Conservation (phyloP, 2,888 invertebrate genomes). For the Leucophenga montana region DNA sequence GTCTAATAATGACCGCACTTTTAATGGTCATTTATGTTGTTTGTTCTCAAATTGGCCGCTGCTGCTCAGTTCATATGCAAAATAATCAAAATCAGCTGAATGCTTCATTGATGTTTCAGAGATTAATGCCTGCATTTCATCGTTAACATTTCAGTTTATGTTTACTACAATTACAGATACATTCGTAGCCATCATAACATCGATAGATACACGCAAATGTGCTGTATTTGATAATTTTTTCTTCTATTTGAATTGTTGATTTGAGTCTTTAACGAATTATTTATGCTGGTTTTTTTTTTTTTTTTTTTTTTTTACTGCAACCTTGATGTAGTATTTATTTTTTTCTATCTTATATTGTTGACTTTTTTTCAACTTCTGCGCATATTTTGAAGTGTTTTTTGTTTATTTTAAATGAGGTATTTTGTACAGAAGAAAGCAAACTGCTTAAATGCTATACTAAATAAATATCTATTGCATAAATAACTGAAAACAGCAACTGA, state of each 20-base stretch:
- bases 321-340: constrained; percentile 32
- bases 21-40: constrained; percentile 3
- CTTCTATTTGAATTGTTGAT: constrained; percentile 13
- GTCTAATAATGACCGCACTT: constrained; percentile 42
- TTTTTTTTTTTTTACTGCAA: not conserved
- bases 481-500: not conserved
- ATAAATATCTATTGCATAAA: not conserved
- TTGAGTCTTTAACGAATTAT: constrained; percentile 31
- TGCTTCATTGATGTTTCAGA: constrained; percentile 4
- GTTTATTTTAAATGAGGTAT: not conserved
- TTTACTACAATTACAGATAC: not conserved
- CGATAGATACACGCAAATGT: no score
- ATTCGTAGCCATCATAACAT: not conserved
- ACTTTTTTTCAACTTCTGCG: no score
- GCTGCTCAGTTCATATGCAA: constrained; percentile 5
- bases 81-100: not conserved
- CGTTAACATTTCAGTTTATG: constrained; percentile 20
- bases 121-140: constrained; percentile 23
- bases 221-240: no score
- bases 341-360: not conserved
- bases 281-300: no score
- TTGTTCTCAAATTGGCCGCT: not conserved
- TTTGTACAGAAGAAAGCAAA: not conserved
- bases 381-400: not conserved
- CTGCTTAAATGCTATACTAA: no score